Evolutionary conservation across 2,888 invertebrate genomes (phyloP).

Genomic region (Griposia aprilina): DNA sequence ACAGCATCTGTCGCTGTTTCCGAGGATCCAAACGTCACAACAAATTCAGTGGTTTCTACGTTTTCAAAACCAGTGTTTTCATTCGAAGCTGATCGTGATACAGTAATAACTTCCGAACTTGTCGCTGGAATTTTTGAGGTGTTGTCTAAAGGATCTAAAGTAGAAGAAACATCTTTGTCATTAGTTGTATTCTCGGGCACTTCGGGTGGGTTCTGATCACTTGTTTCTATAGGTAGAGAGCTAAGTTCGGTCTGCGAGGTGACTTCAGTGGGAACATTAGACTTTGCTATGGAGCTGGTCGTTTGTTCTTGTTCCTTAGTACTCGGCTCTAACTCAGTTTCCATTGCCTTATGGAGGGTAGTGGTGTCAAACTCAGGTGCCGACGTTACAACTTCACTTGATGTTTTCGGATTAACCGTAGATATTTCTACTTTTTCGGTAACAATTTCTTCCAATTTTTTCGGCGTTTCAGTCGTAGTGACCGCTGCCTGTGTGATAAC

Average conservation of each 20-base stretch:
- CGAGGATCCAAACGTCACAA: conserved; percentile 80
- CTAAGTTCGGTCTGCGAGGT: conserved; percentile 85
- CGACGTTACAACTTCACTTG: conserved; percentile 56
- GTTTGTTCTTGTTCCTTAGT: conserved; percentile 74
- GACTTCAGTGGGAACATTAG: conserved; percentile 82
- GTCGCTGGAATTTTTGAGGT: conserved; percentile 72
- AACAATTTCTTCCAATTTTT: conserved; percentile 56
- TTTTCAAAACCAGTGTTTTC: conserved; percentile 79
- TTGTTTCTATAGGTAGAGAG: conserved; percentile 86
- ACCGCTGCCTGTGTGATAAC: conserved; percentile 22
- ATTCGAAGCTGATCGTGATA: conserved; percentile 70
- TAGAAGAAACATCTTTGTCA: conserved; percentile 73
- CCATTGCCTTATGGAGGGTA: conserved; percentile 55
- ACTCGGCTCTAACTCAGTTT: conserved; percentile 59
- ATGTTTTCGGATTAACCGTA: conserved; percentile 50
- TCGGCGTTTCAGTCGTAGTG: conserved; percentile 61
- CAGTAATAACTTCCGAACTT: conserved; percentile 76
- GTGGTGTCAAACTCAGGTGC: conserved; percentile 59
- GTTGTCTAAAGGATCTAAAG: conserved; percentile 69
- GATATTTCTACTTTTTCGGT: conserved; percentile 38
- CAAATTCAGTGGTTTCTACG: conserved; percentile 84
- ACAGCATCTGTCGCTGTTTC: conserved; percentile 83
- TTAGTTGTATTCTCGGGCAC: conserved; percentile 77
- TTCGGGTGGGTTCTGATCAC: conserved; percentile 86
- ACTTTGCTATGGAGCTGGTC: conserved; percentile 76